Evolutionary conservation across 2,797 vertebrate genomes (phyloP).

Genomic region (Gephyroberyx darwinii): DNA sequence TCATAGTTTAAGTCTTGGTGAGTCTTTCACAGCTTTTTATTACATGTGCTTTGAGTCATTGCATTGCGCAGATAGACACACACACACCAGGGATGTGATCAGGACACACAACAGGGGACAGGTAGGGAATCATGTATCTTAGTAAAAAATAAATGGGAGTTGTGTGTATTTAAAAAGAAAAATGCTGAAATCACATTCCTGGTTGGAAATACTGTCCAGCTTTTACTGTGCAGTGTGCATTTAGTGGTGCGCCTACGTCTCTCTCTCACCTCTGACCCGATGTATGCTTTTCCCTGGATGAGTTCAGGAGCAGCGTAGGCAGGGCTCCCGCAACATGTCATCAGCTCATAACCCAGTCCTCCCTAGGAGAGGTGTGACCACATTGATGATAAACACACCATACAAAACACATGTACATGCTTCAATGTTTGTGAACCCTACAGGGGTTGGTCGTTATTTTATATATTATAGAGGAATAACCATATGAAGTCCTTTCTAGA

Average conservation of each 20-base stretch:
- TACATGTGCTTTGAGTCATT: constrained; percentile 59
- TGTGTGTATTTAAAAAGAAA: constrained; percentile 20
- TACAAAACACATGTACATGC: background rate
- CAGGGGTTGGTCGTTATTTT: too few species aligned
- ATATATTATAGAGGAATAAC: too few species aligned
- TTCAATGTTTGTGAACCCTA: too few species aligned
- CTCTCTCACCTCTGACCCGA: constrained; percentile 91
- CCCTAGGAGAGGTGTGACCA: constrained; percentile 78
- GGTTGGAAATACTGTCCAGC: background rate
- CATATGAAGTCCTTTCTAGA: too few species aligned
- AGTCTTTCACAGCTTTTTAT: constrained; percentile 58
- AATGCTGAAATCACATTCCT: background rate
- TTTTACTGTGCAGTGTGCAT: background rate
- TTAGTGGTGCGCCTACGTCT: background rate
- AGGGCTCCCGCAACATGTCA: constrained; percentile 94
- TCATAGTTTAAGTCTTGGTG: constrained; percentile 25
- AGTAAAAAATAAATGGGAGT: constrained; percentile 47
- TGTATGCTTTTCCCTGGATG: constrained; percentile 94
- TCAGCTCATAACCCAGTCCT: constrained; percentile 89
- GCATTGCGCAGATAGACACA: background rate
- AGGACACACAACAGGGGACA: constrained; percentile 51
- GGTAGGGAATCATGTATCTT: constrained; percentile 41
- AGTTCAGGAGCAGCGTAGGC: constrained; percentile 96
- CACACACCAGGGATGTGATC: constrained; percentile 60
- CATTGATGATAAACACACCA: background rate